Evolutionary conservation across 2,113 vertebrate species (phyloP).

Genomic region (Aptenodytes forsteri): DNA sequence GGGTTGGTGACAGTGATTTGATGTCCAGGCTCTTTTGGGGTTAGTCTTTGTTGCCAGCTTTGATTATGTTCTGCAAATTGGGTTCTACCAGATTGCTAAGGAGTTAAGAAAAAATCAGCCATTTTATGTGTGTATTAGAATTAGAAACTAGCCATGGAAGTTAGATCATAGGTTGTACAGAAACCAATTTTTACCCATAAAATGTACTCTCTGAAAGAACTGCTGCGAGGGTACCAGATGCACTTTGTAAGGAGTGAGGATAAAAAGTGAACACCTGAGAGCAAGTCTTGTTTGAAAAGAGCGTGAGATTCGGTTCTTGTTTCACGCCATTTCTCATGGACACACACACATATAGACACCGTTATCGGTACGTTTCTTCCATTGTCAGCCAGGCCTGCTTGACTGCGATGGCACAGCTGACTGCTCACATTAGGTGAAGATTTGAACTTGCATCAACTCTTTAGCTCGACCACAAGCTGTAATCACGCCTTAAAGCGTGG

Average conservation of each 20-base stretch:
- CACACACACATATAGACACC: rapidly evolving
- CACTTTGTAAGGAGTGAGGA: not conserved
- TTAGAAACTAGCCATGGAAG: not conserved
- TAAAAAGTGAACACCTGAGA: not conserved
- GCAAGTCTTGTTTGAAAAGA: not conserved
- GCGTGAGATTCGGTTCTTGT: not conserved
- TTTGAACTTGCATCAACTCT: not conserved
- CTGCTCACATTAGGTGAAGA: not conserved
- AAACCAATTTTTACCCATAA: not conserved
- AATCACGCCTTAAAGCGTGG: not conserved
- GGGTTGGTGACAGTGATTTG: not conserved
- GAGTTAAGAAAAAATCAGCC: not conserved
- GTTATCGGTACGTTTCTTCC: rapidly evolving
- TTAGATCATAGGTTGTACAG: not conserved
- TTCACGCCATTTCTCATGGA: rapidly evolving
- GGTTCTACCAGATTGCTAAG: not conserved
- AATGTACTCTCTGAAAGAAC: not conserved
- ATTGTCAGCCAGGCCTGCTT: not conserved
- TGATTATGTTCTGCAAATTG: not conserved
- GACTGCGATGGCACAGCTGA: too few species aligned
- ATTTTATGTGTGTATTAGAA: not conserved
- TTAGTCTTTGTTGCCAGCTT: not conserved
- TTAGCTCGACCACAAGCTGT: rapidly evolving
- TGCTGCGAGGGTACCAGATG: not conserved
- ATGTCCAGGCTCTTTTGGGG: not conserved